Conservation (phyloP, 2,888 invertebrate genomes). For the Hyles lineata region DNA sequence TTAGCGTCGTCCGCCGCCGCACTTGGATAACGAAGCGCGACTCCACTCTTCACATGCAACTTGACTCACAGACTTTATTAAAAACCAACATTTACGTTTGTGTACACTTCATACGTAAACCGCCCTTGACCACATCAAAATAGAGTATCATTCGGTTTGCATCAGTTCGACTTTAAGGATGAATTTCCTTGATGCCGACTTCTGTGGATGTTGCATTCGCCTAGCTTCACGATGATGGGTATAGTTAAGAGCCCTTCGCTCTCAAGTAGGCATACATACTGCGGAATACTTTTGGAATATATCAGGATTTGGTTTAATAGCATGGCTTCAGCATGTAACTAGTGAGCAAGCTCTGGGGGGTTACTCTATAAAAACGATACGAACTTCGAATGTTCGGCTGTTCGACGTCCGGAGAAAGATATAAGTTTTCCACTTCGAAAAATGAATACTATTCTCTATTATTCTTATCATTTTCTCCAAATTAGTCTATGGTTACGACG, state of each 20-base stretch:
- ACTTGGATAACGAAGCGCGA: conserved; percentile 72
- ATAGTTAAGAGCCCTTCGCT: conserved; percentile 59
- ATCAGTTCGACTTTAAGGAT: conserved; percentile 35
- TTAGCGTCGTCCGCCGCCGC: conserved; percentile 66
- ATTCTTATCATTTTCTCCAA: too few species aligned
- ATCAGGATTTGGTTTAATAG: conserved; percentile 32
- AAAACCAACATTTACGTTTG: conserved; percentile 46
- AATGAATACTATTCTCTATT: too few species aligned
- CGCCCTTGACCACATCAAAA: neutral
- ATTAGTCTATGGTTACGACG: too few species aligned
- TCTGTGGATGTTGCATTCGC: conserved; percentile 63
- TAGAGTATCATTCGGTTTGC: conserved; percentile 37
- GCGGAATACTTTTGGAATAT: conserved; percentile 37
- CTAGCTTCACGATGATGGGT: conserved; percentile 60
- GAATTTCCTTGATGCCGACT: conserved; percentile 42
- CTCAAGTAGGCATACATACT: conserved; percentile 59
- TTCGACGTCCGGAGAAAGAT: too few species aligned
- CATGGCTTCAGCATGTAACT: conserved; percentile 46
- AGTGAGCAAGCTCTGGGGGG: conserved; percentile 25
- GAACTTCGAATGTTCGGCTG: too few species aligned
- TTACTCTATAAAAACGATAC: too few species aligned
- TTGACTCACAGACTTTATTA: conserved; percentile 59
- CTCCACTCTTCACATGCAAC: conserved; percentile 70
- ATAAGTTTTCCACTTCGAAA: too few species aligned
- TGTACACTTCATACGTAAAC: conserved; percentile 28